Percentiles rank a stretch among this genome's conserved stretches.
These are phyloP conservation scores for Leptopilina clavipes DNA, from an alignment of 1,140 invertebrate genomes.

Conservation along the genomic window DNA sequence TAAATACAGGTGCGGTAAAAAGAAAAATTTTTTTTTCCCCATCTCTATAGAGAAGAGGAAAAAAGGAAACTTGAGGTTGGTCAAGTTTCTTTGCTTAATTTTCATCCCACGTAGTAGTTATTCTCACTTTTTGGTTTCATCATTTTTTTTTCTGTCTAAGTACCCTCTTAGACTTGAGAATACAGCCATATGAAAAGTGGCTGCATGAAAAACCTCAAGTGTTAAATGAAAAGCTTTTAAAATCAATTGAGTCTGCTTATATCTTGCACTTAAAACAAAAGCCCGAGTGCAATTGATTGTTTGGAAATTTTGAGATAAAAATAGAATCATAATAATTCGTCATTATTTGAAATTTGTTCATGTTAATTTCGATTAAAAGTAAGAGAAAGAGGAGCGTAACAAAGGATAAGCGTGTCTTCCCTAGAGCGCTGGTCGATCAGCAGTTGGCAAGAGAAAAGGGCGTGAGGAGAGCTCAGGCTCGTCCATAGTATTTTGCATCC, in stretches of 20 bases:
- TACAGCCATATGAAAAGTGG: conserved; percentile 18
- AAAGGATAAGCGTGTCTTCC: conserved; percentile 26
- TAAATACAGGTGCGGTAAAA: not conserved
- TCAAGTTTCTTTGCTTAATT: conserved; percentile 2
- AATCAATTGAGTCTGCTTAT: not conserved
- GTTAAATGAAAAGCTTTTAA: conserved; percentile 7
- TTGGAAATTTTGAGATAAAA: not conserved
- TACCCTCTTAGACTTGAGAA: conserved; percentile 34
- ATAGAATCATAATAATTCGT: not conserved
- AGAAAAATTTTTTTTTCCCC: not conserved
- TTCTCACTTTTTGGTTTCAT: not conserved
- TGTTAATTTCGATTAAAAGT: conserved; percentile 16
- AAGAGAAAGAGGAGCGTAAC: conserved; percentile 2
- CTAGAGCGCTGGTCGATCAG: conserved; percentile 22
- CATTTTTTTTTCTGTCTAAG: conserved; percentile 28
- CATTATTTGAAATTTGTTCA: not conserved
- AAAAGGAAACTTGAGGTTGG: not conserved
- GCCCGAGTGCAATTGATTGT: not conserved
- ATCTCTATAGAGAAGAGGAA: not conserved
- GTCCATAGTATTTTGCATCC: not conserved
- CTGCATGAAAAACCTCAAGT: conserved; percentile 17
- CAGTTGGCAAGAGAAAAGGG: conserved; percentile 26
- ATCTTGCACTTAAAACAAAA: not conserved
- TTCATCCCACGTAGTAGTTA: conserved; percentile 23
- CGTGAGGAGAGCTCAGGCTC: conserved; percentile 16